Evolutionary conservation across 2,888 invertebrate genomes (phyloP).

Genomic region (Chaitophorus viminalis): DNA sequence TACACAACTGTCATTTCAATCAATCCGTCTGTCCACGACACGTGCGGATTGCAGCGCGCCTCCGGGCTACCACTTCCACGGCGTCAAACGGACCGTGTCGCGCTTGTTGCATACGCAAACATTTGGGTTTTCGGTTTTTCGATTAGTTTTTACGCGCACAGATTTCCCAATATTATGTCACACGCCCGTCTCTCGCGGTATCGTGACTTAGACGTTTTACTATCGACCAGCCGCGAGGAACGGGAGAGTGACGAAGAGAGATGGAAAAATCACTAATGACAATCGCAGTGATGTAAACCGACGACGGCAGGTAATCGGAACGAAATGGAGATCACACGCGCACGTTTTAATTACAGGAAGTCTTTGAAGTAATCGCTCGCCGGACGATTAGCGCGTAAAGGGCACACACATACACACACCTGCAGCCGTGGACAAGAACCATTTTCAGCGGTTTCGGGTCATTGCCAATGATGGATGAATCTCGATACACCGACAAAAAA

Average conservation of each 20-base stretch:
- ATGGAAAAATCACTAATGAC: neutral
- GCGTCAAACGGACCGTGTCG: constrained; percentile 36
- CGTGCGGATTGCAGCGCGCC: neutral
- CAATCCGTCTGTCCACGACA: neutral
- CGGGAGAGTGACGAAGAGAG: neutral
- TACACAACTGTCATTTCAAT: constrained; percentile 13
- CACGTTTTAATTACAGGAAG: constrained; percentile 10
- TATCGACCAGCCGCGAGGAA: neutral
- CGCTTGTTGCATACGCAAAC: too few relatives aligned
- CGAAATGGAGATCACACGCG: constrained; percentile 50
- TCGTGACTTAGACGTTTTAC: constrained; percentile 29
- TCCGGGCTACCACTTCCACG: neutral
- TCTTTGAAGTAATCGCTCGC: neutral
- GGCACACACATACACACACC: neutral
- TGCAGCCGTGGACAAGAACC: neutral
- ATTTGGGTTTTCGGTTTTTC: constrained; percentile 45
- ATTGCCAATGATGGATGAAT: neutral
- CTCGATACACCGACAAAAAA: neutral
- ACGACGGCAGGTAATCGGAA: constrained; percentile 35
- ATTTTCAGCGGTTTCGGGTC: constrained; percentile 31
- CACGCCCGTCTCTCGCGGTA: neutral
- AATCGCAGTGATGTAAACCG: constrained; percentile 3
- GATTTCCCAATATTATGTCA: constrained; percentile 47
- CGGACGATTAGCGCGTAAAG: neutral
- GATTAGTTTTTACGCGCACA: neutral